Evolutionary conservation across 2,113 vertebrate species (phyloP), one percentile per base, ranked within the genome.

Genomic region (Scalopus aquaticus): DNA sequence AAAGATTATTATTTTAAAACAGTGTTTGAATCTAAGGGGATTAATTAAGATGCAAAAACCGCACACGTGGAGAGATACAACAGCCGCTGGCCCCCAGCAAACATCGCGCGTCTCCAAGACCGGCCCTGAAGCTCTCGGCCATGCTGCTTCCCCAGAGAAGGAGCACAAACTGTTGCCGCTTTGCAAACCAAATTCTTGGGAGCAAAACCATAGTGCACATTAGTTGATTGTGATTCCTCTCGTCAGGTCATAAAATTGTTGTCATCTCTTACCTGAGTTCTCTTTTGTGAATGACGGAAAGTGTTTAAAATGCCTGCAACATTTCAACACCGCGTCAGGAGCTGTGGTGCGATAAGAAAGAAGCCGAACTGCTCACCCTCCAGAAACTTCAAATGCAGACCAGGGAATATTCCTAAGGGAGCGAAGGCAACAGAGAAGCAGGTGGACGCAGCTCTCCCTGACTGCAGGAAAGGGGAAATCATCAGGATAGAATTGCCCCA

Each of bases 221-320:
- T 97, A 97, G 98, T 81, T 95, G 70, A 44, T 93, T 86, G 88
- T 97, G 73, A 97, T 97, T 97, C 44, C 90, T 96, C 98, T 90
- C 96, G 92, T 97, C 76, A 97, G 79, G 62, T 73, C 93, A 60
- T 95, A 97, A 97, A 97, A 95, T 94, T 93, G 7, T 17, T 95
- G 72, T 94, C 93, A 94, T 37, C 54, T 12, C 26, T 81, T 46
- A 74, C 28, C 44, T 79, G 39, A 84, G 10, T 69, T 15, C 74
- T 73, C 5, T 3, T 49, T 90, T 54, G 20, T 77, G 24, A 89
- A 56, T 39, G 30, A 73, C 0, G 5, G 5, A 32, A 65, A 82
- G 2, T 60, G 37, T 5, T 91, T 54, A 60, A 65, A 39, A 65
- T 46, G 12, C 5, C 6, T 16, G 8, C 8, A 46, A 19, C 42